These are phyloP conservation scores for Probosciger aterrimus DNA, from an alignment of 2,113 vertebrate species.

Conservation along the genomic window DNA sequence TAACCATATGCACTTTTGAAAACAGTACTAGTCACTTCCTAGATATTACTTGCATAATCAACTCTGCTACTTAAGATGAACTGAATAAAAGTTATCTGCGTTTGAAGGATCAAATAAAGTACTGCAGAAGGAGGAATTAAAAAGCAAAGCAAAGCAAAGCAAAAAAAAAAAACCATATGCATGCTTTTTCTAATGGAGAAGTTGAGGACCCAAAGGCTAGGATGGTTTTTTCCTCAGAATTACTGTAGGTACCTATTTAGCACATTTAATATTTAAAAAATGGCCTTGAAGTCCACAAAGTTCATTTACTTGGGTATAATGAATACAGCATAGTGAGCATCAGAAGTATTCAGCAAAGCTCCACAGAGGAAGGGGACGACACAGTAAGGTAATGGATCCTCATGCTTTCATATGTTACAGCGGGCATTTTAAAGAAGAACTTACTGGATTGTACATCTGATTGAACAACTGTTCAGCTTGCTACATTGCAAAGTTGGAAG, in stretches of 20 bases:
- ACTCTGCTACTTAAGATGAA: background rate
- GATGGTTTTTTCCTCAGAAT: background rate
- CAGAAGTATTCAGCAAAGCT: constrained; percentile 56
- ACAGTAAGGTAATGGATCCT: constrained; percentile 77
- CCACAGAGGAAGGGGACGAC: constrained; percentile 40
- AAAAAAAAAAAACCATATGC: background rate
- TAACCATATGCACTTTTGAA: background rate
- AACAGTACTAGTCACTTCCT: background rate
- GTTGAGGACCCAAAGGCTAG: constrained; percentile 62
- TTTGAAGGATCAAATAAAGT: constrained; percentile 68
- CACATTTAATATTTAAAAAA: constrained; percentile 34
- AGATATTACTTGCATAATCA: background rate
- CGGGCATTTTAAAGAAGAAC: constrained; percentile 80
- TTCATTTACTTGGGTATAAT: constrained; percentile 47
- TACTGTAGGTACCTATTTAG: background rate
- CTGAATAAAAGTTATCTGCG: background rate
- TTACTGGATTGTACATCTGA: constrained; percentile 99
- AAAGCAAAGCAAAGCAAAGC: background rate
- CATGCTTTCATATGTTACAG: constrained; percentile 92
- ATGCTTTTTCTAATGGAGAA: constrained; percentile 39
- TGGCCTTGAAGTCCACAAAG: constrained; percentile 62
- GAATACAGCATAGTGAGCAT: constrained; percentile 38
- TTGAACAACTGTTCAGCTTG: constrained; percentile 99
- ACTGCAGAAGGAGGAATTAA: background rate
- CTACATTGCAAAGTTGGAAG: constrained; percentile 90